Evolutionary conservation across 2,888 invertebrate genomes (phyloP).

Genomic region (Drosophila kuntzei): DNA sequence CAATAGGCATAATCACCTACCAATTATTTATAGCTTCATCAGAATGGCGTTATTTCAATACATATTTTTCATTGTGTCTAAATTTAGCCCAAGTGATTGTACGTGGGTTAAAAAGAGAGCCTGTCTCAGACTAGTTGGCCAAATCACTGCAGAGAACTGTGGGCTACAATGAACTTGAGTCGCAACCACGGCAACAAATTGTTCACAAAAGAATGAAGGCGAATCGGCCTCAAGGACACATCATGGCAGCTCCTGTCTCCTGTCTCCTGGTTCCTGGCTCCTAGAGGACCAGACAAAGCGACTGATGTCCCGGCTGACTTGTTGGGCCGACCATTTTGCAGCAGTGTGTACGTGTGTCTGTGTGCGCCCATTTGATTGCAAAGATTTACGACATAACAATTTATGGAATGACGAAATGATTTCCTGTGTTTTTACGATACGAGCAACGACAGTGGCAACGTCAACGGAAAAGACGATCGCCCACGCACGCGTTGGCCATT

Average conservation of each 20-base stretch:
- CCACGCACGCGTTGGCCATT: conserved; percentile 61
- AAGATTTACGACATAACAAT: conserved; percentile 82
- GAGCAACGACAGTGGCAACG: conserved; percentile 11
- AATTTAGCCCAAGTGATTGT: background rate
- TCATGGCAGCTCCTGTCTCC: background rate
- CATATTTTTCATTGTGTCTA: conserved; percentile 1
- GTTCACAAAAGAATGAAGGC: conserved; percentile 38
- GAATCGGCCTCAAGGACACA: conserved; percentile 52
- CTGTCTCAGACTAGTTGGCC: conserved; percentile 65
- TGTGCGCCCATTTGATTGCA: conserved; percentile 69
- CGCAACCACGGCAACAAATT: conserved; percentile 64
- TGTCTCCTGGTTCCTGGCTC: conserved; percentile 2
- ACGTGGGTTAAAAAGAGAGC: conserved; percentile 38
- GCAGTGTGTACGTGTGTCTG: conserved; percentile 21
- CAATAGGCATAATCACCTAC: no score
- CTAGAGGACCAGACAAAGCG: conserved; percentile 21
- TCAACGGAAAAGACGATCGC: conserved; percentile 38
- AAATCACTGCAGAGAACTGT: conserved; percentile 62
- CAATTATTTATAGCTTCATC: no score
- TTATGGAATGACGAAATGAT: conserved; percentile 83
- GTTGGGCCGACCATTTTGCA: conserved; percentile 10
- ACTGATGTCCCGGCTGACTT: conserved; percentile 25
- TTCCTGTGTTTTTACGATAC: conserved; percentile 78
- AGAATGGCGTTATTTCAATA: no score
- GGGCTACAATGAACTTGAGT: conserved; percentile 59